A percentile compares a stretch with the other conserved stretches of the same genome.
phyloP scores from a whole-genome alignment of 1,140 invertebrate species.

The Drosophila jambulina region DNA sequence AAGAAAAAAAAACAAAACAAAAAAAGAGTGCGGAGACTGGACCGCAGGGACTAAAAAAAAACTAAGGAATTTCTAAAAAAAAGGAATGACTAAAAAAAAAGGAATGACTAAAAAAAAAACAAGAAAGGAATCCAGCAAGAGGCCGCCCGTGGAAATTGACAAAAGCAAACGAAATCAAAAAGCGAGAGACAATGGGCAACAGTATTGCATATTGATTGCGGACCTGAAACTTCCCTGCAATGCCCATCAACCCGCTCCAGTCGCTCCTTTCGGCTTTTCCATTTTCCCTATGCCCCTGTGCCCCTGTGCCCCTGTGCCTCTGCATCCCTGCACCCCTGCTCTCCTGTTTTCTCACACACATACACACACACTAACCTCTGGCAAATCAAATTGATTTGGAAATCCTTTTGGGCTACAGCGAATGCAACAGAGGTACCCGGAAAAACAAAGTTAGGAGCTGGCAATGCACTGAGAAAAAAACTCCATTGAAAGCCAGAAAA shows the following conservation, averaged over 20 bases:
- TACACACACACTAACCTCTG: conserved; percentile 29
- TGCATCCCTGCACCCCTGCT: too few relatives aligned
- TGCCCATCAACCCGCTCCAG: not conserved
- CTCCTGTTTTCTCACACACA: not conserved
- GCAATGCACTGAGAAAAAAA: not conserved
- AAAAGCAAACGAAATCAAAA: conserved; percentile 79
- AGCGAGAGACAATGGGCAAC: conserved; percentile 70
- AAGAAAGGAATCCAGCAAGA: not conserved
- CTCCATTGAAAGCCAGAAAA: not conserved
- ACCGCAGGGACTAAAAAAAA: conserved; percentile 8
- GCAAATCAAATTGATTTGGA: conserved; percentile 79
- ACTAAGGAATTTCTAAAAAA: not conserved
- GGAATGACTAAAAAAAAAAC: not conserved
- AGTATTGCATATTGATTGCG: conserved; percentile 80
- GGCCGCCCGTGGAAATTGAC: conserved; percentile 69
- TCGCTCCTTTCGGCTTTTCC: not conserved
- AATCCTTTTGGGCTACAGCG: conserved; percentile 65
- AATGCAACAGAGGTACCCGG: conserved; percentile 34
- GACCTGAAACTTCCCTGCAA: conserved; percentile 34
- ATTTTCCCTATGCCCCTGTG: not conserved
- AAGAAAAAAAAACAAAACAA: not conserved
- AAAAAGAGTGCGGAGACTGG: conserved; percentile 4
- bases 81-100: not conserved
- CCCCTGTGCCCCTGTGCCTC: not conserved
- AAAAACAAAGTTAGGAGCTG: conserved; percentile 19